Conservation (phyloP, 2,113 vertebrate species). For the Ursus arctos region DNA sequence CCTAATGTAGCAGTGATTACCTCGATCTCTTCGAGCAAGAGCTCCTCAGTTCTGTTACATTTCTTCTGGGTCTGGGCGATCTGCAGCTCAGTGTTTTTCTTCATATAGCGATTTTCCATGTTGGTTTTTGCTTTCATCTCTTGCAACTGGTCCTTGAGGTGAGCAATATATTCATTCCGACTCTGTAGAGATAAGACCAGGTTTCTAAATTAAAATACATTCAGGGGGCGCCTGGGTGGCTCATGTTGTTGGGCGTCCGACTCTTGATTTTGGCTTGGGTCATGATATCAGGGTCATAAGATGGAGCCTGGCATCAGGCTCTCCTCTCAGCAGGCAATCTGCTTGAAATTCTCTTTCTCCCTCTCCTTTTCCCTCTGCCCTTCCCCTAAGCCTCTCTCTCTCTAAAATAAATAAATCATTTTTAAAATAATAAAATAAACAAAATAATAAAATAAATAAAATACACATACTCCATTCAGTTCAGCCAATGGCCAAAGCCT, state of each 20-base stretch:
- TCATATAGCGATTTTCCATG: conserved; percentile 87
- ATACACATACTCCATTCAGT: neutral
- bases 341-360: neutral
- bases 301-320: neutral
- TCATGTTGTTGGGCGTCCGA: neutral
- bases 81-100: conserved; percentile 87
- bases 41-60: conserved; percentile 84
- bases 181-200: conserved; percentile 79
- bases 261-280: neutral
- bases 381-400: neutral
- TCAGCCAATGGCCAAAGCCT: neutral
- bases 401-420: neutral
- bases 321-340: neutral
- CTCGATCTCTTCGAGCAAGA: conserved; percentile 86
- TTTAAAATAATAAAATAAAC: neutral
- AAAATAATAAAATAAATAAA: conserved; percentile 3
- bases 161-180: conserved; percentile 84
- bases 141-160: conserved; percentile 89
- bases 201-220: neutral
- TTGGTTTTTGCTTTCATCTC: conserved; percentile 87
- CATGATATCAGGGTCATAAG: neutral
- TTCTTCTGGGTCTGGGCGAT: conserved; percentile 88
- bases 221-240: neutral
- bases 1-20: conserved; percentile 70
- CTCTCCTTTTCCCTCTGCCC: neutral